Percentiles rank a stretch among this genome's conserved stretches.
Evolutionary conservation across 1,140 invertebrate species (phyloP).

Genomic region (Protaetia brevitarsis): DNA sequence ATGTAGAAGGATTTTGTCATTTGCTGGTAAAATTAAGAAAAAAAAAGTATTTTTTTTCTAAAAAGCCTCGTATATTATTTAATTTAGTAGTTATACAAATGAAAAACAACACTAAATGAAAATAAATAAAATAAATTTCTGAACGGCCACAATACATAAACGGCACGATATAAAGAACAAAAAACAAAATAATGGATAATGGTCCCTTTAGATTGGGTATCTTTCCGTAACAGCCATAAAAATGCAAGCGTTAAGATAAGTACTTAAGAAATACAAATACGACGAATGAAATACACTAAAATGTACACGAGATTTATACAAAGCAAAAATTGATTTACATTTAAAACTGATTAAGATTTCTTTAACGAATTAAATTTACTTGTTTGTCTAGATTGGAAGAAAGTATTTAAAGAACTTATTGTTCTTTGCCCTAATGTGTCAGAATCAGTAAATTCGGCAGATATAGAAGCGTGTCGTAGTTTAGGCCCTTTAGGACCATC

Average conservation of each 20-base stretch:
- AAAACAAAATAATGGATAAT: neutral
- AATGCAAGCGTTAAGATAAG: conserved; percentile 16
- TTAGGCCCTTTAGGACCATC: conserved; percentile 51
- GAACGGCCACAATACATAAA: neutral
- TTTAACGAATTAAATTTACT: conserved; percentile 28
- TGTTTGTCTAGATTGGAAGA: conserved; percentile 62
- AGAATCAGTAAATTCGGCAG: conserved; percentile 55
- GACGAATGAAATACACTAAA: neutral
- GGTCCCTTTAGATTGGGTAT: conserved; percentile 18
- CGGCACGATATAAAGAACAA: conserved; percentile 4
- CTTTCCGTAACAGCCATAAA: conserved; percentile 25
- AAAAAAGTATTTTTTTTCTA: neutral
- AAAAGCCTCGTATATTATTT: neutral
- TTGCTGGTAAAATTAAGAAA: neutral
- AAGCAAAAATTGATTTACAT: neutral
- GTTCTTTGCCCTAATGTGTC: conserved; percentile 56
- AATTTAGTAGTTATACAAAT: conserved; percentile 13
- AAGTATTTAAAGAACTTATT: conserved; percentile 66
- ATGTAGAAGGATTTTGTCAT: neutral
- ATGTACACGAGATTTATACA: conserved; percentile 7
- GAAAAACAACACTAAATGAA: neutral
- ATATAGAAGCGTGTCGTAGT: conserved; percentile 56
- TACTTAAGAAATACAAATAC: conserved; percentile 20
- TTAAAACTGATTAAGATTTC: neutral
- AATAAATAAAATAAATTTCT: neutral